phyloP scores from a whole-genome alignment of 1,140 invertebrate species.

The Heterodera schachtii region DNA sequence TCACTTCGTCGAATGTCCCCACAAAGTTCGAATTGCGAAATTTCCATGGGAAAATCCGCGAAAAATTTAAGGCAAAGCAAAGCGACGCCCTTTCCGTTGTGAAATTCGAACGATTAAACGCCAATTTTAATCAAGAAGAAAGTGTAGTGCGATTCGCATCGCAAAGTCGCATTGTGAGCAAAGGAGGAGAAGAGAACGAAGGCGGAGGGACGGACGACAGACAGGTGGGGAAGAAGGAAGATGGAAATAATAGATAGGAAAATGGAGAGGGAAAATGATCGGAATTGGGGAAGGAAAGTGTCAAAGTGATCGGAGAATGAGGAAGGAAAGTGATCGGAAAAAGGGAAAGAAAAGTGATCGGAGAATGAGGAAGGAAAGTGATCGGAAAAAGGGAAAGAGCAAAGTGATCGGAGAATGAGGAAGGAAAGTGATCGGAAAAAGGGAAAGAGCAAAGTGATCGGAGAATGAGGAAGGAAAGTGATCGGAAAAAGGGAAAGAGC shows the following conservation, averaged over 20 bases:
- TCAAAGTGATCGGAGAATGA: neutral
- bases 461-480: too few relatives aligned
- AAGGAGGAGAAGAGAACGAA: neutral
- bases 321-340: neutral
- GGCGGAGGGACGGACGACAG: neutral
- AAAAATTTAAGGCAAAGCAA: neutral
- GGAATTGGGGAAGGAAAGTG: neutral
- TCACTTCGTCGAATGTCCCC: conserved; percentile 44
- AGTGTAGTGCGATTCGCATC: conserved; percentile 81
- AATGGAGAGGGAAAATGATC: neutral
- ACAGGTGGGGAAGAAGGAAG: neutral
- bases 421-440: too few relatives aligned
- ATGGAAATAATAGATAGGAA: neutral
- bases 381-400: too few relatives aligned
- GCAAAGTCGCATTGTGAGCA: conserved; percentile 9
- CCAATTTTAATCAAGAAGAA: conserved; percentile 77
- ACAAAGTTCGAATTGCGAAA: conserved; percentile 27
- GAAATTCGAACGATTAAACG: conserved; percentile 67
- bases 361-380: neutral
- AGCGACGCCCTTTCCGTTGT: conserved; percentile 12
- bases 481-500: too few relatives aligned
- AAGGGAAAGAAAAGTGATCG: neutral
- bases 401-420: too few relatives aligned
- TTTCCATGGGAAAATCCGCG: neutral
- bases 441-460: too few relatives aligned